phyloP scores from a whole-genome alignment of 1,140 invertebrate species.

The Bombus consobrinus region DNA sequence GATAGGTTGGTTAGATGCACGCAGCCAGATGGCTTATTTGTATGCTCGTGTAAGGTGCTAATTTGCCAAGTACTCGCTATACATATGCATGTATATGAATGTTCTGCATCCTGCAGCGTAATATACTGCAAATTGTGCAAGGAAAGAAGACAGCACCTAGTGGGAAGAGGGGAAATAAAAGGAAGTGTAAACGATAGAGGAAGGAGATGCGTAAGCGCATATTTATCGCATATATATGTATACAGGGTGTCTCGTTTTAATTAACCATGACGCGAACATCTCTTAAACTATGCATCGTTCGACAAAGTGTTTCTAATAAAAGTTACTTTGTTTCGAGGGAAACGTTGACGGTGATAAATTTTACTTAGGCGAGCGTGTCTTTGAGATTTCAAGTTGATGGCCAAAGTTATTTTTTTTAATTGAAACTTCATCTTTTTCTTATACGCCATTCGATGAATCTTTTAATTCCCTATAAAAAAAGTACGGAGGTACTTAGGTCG shows the following conservation, averaged over 20 bases:
- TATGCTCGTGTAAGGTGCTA: constrained; percentile 68
- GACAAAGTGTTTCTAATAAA: no score
- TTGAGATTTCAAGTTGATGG: no score
- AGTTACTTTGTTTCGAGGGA: no score
- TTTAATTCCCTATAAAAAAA: no score
- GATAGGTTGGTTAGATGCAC: constrained; percentile 38
- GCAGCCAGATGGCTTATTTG: constrained; percentile 57
- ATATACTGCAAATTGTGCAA: constrained; percentile 37
- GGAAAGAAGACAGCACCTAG: not conserved
- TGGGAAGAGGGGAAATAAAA: not conserved
- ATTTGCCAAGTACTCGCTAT: constrained; percentile 66
- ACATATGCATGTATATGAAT: constrained; percentile 26
- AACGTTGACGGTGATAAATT: no score
- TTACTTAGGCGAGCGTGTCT: no score
- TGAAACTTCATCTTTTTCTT: no score
- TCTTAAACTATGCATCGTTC: no score
- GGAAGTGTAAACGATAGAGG: constrained; percentile 1
- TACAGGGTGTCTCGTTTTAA: not conserved
- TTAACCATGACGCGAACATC: no score
- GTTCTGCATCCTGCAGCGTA: constrained; percentile 7
- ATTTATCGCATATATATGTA: not conserved
- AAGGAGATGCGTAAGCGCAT: constrained; percentile 13
- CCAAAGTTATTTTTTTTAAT: no score
- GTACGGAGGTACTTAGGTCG: no score
- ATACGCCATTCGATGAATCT: no score